Conservation (phyloP, 1,140 invertebrate species). For the Penaeus chinensis region DNA sequence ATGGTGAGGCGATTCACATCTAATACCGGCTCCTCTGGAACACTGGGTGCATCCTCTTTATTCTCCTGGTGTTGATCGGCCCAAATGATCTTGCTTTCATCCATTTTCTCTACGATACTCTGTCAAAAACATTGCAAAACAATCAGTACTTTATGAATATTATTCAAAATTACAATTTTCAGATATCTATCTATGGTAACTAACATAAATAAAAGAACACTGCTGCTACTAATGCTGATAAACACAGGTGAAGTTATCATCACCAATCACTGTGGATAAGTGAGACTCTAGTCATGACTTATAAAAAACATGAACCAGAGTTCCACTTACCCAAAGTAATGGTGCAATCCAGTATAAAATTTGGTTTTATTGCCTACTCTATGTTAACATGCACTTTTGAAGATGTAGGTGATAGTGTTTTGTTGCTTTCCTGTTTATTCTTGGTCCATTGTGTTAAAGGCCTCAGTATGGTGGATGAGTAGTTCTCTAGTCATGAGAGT, state of each 20-base stretch:
- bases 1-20: not conserved
- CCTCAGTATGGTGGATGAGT: conserved; percentile 29
- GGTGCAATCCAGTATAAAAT: not conserved
- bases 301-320: conserved; percentile 41
- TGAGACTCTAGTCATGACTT: conserved; percentile 56
- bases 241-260: not conserved
- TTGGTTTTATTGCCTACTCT: not conserved
- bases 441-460: not conserved
- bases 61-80: conserved; percentile 47
- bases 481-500: conserved; percentile 44
- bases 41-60: not conserved
- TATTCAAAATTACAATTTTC: not conserved
- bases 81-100: conserved; percentile 47
- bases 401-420: not conserved
- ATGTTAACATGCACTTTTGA: not conserved
- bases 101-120: conserved; percentile 38
- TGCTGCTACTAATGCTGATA: too few relatives aligned
- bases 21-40: not conserved
- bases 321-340: conserved; percentile 26
- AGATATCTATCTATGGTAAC: too few relatives aligned
- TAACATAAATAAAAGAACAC: too few relatives aligned
- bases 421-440: not conserved
- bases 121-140: not conserved
- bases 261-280: conserved; percentile 37
- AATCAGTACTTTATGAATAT: not conserved